These are phyloP conservation scores for Heliconius himera DNA, from an alignment of 1,140 invertebrate species.

Conservation along the genomic window DNA sequence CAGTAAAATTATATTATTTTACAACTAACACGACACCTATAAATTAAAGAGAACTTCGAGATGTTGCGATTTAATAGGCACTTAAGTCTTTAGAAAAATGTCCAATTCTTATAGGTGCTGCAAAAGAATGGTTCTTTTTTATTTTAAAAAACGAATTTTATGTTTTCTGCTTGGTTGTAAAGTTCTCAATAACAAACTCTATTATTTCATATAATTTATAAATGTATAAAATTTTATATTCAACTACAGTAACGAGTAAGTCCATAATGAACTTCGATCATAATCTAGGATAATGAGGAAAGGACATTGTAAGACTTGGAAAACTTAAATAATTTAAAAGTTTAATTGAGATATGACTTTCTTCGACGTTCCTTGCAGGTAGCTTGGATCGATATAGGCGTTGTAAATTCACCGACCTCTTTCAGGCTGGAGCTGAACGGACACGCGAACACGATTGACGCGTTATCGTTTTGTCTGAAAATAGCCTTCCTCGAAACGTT, in stretches of 20 bases:
- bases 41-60: conserved; percentile 3
- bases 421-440: conserved; percentile 43
- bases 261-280: background rate
- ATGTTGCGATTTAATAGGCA: background rate
- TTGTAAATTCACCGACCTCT: conserved; percentile 48
- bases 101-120: background rate
- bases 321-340: conserved; percentile 12
- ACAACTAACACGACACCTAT: conserved; percentile 34
- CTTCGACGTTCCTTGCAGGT: conserved; percentile 15
- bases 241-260: background rate
- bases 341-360: conserved; percentile 13
- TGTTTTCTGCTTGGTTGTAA: too few species aligned
- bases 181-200: background rate
- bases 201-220: background rate
- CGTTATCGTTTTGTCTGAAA: conserved; percentile 68
- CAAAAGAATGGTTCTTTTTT: background rate
- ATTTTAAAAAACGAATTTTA: too few species aligned
- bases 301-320: background rate
- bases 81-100: background rate
- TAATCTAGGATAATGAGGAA: background rate
- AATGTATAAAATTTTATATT: background rate
- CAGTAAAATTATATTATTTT: conserved; percentile 55
- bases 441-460: conserved; percentile 69
- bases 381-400: conserved; percentile 32
- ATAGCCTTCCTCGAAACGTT: conserved; percentile 69